A percentile compares a stretch with the other conserved stretches of the same genome.
Evolutionary conservation across 2,797 vertebrate genomes (phyloP).

Genomic region (Acrossocheilus wenchowensis): DNA sequence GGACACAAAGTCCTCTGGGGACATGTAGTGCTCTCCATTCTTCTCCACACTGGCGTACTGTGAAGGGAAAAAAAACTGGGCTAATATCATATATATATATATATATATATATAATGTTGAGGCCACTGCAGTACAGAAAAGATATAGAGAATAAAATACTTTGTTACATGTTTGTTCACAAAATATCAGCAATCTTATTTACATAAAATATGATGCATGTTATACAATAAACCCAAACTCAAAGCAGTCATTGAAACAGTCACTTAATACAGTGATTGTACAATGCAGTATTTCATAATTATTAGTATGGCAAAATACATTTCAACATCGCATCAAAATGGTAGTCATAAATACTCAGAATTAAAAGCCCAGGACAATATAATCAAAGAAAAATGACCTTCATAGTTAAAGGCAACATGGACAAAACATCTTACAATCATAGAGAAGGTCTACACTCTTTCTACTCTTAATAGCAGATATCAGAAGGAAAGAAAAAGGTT

Average conservation of each 20-base stretch:
- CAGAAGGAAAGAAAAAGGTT: background rate
- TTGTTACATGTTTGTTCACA: background rate
- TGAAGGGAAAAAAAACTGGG: slow-evolving; percentile 53
- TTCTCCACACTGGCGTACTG: slow-evolving; percentile 88
- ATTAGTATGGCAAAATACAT: background rate
- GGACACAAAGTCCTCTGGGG: slow-evolving; percentile 83
- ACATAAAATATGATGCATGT: background rate
- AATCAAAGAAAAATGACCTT: background rate
- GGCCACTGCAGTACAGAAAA: background rate
- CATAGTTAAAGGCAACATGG: background rate
- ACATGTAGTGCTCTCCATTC: slow-evolving; percentile 86
- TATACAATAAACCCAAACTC: background rate
- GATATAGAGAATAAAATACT: background rate
- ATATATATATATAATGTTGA: background rate
- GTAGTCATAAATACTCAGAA: background rate
- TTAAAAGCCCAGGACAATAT: background rate
- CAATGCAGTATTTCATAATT: background rate
- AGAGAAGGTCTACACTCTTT: background rate
- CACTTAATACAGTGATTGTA: background rate
- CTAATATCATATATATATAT: background rate
- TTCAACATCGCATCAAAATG: background rate
- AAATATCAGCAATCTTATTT: background rate
- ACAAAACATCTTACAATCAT: background rate
- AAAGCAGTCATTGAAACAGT: background rate
- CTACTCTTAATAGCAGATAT: background rate